A percentile compares a stretch with the other conserved stretches of the same genome.
Conservation (phyloP, 2,113 vertebrate genomes). For the Lophotis ruficrista region DNA sequence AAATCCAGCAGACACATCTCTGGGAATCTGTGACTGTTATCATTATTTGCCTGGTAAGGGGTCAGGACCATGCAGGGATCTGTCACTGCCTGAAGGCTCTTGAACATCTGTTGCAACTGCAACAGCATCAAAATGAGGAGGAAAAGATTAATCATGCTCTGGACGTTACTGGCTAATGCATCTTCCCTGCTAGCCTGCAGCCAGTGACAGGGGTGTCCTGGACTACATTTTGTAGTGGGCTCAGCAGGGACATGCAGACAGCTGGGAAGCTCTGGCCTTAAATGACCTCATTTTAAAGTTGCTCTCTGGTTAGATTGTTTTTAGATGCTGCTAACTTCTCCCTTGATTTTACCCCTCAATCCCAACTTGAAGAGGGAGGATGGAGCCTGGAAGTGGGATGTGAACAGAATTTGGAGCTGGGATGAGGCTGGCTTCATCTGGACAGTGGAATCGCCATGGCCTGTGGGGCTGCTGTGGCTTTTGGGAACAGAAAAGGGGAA, state of each 20-base stretch:
- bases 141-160: constrained; percentile 52
- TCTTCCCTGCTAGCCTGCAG: constrained; percentile 31
- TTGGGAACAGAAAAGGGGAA: neutral
- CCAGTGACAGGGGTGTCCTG: constrained; percentile 29
- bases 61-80: constrained; percentile 17
- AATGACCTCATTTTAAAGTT: constrained; percentile 43
- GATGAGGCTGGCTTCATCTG: neutral
- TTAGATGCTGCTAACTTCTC: neutral
- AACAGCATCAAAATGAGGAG: constrained; percentile 17
- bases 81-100: constrained; percentile 51
- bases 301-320: neutral
- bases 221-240: constrained; percentile 8
- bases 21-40: neutral
- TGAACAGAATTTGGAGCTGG: neutral
- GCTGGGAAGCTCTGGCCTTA: constrained; percentile 24
- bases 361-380: neutral
- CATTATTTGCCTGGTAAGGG: constrained; percentile 45
- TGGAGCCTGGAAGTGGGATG: neutral
- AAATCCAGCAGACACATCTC: neutral
- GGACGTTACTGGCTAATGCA: constrained; percentile 31
- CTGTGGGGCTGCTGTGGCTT: neutral
- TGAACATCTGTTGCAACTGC: constrained; percentile 67
- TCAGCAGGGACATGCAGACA: constrained; percentile 22
- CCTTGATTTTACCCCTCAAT: neutral
- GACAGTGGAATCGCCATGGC: neutral